Base-by-base conservation (phyloP, 2,888 invertebrate species). In the Leuctra nigra region DNA sequence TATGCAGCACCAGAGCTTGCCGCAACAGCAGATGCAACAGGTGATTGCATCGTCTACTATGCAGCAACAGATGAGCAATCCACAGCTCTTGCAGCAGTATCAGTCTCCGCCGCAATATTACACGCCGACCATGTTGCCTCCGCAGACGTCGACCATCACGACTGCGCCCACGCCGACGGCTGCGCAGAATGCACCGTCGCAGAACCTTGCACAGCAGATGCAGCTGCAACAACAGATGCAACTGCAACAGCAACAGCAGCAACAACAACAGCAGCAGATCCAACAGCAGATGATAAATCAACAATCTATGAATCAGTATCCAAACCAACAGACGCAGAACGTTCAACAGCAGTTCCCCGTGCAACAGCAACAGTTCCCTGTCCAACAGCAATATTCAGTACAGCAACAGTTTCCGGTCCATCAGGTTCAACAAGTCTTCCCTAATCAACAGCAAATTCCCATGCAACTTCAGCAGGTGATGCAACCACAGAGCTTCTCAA, bases 61-160 rank as follows among this genome's bases (percentile, higher is more conserved):
- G 0, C 77, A 74, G 61, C 76, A 75, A 60, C 75, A 75, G 59
- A n/a, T 22, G 16, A 13, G 36, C 29, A 29, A 29, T 29, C 29
- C 11, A 7, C 29, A 6, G 6, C n/a, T 13, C n/a, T 16, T 35
- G 20, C 29, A 50, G 13, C 50, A 50, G 22, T 50, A 35, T 20
- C 50, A 50, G 35, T 35, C 33, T 11, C 7, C 2, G 13, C 22
- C 33, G 11, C 50, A 50, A 35, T 50, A 50, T 35, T 50, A 50
- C 33, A 22, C 18, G 3, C 50, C 33, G 23, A 14, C 16, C 4
- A 35, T 50, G 18, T 35, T 35, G 20, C 18, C 50, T 11, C 14
- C 33, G 11, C 50, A 33, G 18, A 33, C 35, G 6, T 33, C 50
- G 20, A 35, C 35, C 33, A 50, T 20, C 4, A 50, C 33, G 29